Evolutionary conservation across 2,797 vertebrate species (phyloP).

Genomic region (Synanceia verrucosa): DNA sequence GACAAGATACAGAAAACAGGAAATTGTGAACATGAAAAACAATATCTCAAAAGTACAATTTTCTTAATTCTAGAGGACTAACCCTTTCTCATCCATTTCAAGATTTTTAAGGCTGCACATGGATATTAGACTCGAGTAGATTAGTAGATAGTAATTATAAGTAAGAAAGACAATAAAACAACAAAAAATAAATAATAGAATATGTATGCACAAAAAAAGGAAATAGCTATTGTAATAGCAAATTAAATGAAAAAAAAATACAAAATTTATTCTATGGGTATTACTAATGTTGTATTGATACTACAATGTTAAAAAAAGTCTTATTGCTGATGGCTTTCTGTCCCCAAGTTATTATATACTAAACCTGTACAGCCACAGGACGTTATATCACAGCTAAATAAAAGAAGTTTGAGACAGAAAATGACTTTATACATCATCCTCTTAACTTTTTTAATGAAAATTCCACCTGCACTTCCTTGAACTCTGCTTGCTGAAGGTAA

Average conservation of each 20-base stretch:
- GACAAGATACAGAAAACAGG: neutral
- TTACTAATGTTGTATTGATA: no score
- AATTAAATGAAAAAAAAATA: no score
- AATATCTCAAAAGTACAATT: neutral
- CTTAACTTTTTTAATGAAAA: neutral
- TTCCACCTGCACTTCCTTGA: neutral
- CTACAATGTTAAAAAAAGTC: no score
- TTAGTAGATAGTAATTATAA: no score
- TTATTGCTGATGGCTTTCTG: no score
- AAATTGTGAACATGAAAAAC: neutral
- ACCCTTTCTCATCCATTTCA: neutral
- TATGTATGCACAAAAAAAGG: no score
- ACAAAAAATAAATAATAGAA: no score
- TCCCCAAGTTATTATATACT: no score
- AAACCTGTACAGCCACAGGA: neutral
- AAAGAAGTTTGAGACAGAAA: neutral
- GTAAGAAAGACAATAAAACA: no score
- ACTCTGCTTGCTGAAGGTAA: neutral
- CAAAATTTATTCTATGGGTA: no score
- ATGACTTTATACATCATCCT: neutral
- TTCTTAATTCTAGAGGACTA: neutral
- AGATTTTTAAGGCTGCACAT: neutral
- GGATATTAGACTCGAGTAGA: no score
- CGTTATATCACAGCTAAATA: neutral
- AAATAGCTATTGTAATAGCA: no score